Conservation (phyloP, 2,888 invertebrate species). For the Trachelus stipa region DNA sequence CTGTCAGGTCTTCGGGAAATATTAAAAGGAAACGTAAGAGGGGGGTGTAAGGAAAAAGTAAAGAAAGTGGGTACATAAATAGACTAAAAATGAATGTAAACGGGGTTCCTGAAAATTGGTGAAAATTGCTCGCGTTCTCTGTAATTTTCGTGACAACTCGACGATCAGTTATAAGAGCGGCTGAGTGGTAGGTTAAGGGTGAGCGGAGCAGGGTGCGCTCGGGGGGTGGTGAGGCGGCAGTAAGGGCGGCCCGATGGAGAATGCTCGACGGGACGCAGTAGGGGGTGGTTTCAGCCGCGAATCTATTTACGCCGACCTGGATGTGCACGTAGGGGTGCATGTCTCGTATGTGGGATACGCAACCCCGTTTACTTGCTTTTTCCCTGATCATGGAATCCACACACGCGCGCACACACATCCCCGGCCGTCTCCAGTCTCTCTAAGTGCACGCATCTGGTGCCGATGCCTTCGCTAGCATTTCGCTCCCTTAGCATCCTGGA, state of each 20-base stretch:
- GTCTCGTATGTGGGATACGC: not conserved
- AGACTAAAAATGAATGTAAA: not conserved
- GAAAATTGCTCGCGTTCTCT: conserved; percentile 1
- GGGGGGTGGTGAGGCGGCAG: not conserved
- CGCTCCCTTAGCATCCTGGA: not conserved
- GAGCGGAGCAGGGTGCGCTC: not conserved
- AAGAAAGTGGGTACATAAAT: not conserved
- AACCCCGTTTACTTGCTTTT: not conserved
- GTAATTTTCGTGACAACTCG: conserved; percentile 8
- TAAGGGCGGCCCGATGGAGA: not conserved
- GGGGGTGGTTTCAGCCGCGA: not conserved
- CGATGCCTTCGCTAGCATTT: not conserved
- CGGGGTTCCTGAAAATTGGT: not conserved
- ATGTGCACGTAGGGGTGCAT: not conserved
- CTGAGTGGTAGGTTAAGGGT: not conserved
- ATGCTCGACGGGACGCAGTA: not conserved
- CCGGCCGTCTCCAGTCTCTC: not conserved
- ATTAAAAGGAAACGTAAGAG: not conserved
- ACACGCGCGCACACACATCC: too few species aligned
- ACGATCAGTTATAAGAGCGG: not conserved
- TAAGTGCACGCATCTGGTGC: not conserved
- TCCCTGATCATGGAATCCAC: not conserved
- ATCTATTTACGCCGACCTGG: not conserved
- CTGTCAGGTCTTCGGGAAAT: not conserved
- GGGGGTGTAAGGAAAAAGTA: not conserved